Evolutionary conservation across 2,113 vertebrate species (phyloP).

Genomic region (Leucosticte australis): DNA sequence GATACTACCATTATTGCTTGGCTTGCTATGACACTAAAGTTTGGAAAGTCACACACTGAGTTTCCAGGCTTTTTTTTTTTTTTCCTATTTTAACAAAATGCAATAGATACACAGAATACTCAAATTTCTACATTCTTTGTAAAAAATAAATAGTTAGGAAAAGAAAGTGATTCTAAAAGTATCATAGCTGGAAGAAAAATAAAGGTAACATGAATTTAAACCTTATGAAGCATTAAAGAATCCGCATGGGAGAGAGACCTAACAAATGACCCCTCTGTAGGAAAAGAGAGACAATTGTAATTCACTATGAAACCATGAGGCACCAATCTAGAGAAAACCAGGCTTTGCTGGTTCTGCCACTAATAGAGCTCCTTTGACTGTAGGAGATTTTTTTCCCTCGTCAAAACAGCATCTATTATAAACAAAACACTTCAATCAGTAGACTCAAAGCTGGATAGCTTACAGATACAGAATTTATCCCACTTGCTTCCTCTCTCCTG

Average conservation of each 20-base stretch:
- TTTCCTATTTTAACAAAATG: neutral
- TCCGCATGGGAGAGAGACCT: constrained; percentile 11
- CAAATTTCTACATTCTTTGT: neutral
- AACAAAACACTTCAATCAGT: constrained; percentile 29
- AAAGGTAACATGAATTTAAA: neutral
- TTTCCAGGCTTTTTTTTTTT: neutral
- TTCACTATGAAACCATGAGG: constrained; percentile 6
- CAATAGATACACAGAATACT: neutral
- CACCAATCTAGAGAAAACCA: neutral
- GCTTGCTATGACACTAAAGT: neutral
- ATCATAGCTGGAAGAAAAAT: neutral
- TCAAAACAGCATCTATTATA: neutral
- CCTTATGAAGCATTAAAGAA: constrained; percentile 40
- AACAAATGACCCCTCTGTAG: neutral
- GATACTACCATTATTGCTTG: neutral
- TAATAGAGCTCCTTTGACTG: constrained; percentile 17
- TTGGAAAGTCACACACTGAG: neutral
- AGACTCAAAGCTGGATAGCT: constrained; percentile 21
- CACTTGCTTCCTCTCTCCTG: constrained; percentile 3
- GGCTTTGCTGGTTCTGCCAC: constrained; percentile 8
- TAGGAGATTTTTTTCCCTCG: neutral
- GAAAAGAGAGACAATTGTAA: constrained; percentile 21
- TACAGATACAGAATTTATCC: constrained; percentile 10
- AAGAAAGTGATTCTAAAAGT: neutral
- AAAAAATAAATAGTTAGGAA: neutral